Conservation (phyloP, 2,797 vertebrate genomes). For the Alectoris magna region DNA sequence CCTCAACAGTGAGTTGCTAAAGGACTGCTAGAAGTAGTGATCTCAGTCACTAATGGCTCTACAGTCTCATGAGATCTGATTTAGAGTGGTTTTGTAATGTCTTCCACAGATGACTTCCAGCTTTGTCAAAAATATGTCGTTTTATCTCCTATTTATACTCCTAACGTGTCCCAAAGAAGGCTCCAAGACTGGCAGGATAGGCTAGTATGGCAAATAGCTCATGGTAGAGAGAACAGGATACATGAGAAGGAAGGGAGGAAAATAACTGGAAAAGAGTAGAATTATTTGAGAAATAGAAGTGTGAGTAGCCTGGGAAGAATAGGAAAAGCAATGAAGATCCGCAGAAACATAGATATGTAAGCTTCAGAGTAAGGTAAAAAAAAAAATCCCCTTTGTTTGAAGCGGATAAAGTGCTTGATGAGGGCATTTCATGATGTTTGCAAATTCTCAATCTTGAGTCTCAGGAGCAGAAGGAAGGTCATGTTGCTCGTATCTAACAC, state of each 20-base stretch:
- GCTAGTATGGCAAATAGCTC: not conserved
- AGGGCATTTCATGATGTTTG: not conserved
- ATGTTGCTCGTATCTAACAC: not conserved
- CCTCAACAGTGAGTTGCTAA: not conserved
- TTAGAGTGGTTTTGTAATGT: not conserved
- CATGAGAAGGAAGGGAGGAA: not conserved
- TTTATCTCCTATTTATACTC: not conserved
- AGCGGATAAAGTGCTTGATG: not conserved
- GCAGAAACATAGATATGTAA: not conserved
- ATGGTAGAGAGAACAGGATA: not conserved
- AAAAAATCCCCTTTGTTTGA: constrained; percentile 2
- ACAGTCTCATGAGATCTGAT: not conserved
- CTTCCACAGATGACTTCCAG: not conserved
- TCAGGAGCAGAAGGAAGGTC: not conserved
- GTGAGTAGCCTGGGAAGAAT: not conserved
- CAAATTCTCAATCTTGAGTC: not conserved
- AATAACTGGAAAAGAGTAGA: not conserved
- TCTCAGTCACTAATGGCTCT: not conserved
- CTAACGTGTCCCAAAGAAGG: not conserved
- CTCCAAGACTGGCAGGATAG: not conserved
- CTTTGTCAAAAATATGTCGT: accelerated
- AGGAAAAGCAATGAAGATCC: not conserved
- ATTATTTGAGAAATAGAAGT: not conserved
- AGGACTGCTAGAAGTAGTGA: not conserved
- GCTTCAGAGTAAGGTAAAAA: not conserved